These are phyloP conservation scores for Molossus molossus DNA, from an alignment of 2,797 vertebrate species.

Conservation along the genomic window DNA sequence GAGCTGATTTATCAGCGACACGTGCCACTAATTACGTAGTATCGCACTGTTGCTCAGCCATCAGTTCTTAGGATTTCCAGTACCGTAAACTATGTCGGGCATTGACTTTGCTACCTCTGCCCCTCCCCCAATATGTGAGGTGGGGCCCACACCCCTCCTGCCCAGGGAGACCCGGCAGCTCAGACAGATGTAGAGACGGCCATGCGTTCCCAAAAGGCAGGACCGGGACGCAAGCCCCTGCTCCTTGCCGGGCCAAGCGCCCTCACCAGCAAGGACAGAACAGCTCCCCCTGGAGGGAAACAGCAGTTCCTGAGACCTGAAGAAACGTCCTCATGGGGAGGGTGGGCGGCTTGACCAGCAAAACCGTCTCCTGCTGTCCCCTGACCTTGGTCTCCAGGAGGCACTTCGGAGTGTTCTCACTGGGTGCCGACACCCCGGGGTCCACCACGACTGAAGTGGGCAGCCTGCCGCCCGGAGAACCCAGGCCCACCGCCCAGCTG, in stretches of 20 bases:
- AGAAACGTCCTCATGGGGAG: not conserved
- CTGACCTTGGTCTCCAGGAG: not conserved
- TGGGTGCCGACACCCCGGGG: not conserved
- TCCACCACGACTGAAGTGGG: not conserved
- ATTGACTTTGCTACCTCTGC: not conserved
- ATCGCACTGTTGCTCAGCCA: not conserved
- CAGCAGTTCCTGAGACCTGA: not conserved
- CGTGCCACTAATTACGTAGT: not conserved
- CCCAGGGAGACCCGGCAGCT: not conserved
- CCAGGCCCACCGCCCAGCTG: fast-evolving
- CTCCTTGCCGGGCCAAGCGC: fast-evolving
- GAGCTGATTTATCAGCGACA: not conserved
- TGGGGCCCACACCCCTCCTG: no score
- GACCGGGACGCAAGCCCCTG: fast-evolving
- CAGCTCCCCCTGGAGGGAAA: not conserved
- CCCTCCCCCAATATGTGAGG: fast-evolving
- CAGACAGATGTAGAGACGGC: fast-evolving
- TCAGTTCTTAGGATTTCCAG: not conserved
- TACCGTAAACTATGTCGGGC: not conserved
- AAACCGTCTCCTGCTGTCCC: not conserved
- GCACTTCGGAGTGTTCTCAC: not conserved
- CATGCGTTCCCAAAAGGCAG: fast-evolving
- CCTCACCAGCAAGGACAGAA: fast-evolving
- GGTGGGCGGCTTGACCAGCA: not conserved
- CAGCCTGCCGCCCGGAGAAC: not conserved